These are phyloP conservation scores for Dione juno DNA, from an alignment of 2,888 invertebrate genomes.

Conservation along the genomic window DNA sequence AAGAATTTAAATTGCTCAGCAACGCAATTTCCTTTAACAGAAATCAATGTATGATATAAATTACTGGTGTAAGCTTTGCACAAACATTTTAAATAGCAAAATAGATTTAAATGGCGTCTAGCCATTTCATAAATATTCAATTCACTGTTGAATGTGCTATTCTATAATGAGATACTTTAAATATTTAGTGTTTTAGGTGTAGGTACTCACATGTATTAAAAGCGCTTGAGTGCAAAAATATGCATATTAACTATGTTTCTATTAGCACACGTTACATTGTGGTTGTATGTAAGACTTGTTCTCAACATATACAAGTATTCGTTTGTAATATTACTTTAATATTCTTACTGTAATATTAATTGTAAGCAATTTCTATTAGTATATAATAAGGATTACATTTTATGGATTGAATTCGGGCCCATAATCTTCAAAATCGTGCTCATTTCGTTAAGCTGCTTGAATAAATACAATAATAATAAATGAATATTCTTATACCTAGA, in stretches of 20 bases:
- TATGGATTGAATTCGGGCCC: too few relatives aligned
- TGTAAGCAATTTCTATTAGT: background rate
- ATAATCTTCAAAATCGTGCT: too few relatives aligned
- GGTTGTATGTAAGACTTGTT: background rate
- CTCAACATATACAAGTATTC: too few relatives aligned
- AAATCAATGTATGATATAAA: background rate
- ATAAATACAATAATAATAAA: too few relatives aligned
- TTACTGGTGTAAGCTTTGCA: slow-evolving; percentile 12
- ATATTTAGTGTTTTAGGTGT: slow-evolving; percentile 3
- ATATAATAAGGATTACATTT: too few relatives aligned
- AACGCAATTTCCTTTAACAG: slow-evolving; percentile 4
- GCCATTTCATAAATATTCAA: slow-evolving; percentile 27
- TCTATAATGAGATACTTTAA: slow-evolving; percentile 20
- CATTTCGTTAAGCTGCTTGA: too few relatives aligned
- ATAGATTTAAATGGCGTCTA: slow-evolving; percentile 23
- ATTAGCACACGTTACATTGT: background rate
- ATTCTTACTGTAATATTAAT: background rate
- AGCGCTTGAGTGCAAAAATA: slow-evolving; percentile 4
- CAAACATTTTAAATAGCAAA: slow-evolving; percentile 25
- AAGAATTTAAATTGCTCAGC: background rate
- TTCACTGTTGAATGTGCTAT: slow-evolving; percentile 11
- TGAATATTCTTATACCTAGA: too few relatives aligned
- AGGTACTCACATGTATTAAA: slow-evolving; percentile 3
- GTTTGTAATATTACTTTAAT: background rate
- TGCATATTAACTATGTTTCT: background rate